Evolutionary conservation across 2,797 vertebrate genomes (phyloP).

Genomic region (Acrossocheilus wenchowensis): DNA sequence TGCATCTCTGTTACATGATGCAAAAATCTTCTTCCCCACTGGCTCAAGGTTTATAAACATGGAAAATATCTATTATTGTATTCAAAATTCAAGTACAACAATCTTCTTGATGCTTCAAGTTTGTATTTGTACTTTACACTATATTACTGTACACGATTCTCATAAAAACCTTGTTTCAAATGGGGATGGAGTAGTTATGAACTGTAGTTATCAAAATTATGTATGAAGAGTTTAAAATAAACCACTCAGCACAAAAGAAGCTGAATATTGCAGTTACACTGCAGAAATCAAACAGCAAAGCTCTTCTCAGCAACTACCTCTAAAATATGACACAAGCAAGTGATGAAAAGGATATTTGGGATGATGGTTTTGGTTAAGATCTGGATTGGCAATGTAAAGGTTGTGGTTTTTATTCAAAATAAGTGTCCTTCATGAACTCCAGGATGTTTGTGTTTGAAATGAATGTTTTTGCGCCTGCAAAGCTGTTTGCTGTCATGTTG

Average conservation of each 20-base stretch:
- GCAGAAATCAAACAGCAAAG: constrained; percentile 11
- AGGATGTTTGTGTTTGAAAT: not conserved
- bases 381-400: not conserved
- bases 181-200: constrained; percentile 1
- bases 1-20: constrained; percentile 14
- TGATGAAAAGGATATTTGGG: constrained; percentile 34
- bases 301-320: not conserved
- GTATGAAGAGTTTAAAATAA: not conserved
- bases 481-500: constrained; percentile 20
- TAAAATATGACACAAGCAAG: not conserved
- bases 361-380: not conserved
- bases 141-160: not conserved
- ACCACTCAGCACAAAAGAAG: not conserved
- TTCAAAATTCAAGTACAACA: not conserved
- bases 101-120: not conserved
- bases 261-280: not conserved
- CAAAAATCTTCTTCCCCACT: constrained; percentile 40
- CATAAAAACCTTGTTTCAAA: constrained; percentile 36
- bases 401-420: not conserved
- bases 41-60: constrained; percentile 30
- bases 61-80: not conserved
- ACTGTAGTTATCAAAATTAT: not conserved
- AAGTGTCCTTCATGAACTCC: not conserved
- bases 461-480: not conserved
- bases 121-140: not conserved